Evolutionary conservation across 2,797 vertebrate species (phyloP).

Genomic region (Muscicapa striata): DNA sequence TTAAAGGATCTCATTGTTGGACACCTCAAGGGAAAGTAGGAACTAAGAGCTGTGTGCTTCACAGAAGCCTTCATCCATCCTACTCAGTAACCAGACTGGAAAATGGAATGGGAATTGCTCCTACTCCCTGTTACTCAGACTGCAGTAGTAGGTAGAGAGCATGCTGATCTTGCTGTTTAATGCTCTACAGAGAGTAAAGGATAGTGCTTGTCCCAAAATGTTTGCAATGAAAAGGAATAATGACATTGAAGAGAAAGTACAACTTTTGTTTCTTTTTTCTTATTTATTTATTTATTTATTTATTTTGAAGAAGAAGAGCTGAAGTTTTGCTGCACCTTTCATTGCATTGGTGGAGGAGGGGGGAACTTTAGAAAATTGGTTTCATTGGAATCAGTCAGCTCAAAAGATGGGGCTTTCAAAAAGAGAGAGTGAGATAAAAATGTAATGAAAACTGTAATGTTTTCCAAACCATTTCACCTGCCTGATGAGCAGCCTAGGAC

Average conservation of each 20-base stretch:
- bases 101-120: background rate
- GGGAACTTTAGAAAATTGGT: background rate
- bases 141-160: background rate
- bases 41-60: background rate
- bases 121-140: background rate
- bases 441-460: background rate
- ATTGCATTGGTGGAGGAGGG: background rate
- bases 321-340: background rate
- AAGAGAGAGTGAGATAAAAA: background rate
- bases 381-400: background rate
- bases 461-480: slow-evolving; percentile 42
- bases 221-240: background rate
- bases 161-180: background rate
- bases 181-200: background rate
- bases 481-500: background rate
- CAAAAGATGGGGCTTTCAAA: slow-evolving; percentile 26
- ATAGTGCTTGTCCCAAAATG: background rate
- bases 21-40: background rate
- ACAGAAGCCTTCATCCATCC: background rate
- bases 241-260: background rate
- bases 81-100: background rate
- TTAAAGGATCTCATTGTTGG: background rate
- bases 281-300: background rate
- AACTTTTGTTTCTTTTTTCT: background rate
- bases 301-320: background rate